Conservation (phyloP, 2,797 vertebrate species). For the Acridotheres tristis region DNA sequence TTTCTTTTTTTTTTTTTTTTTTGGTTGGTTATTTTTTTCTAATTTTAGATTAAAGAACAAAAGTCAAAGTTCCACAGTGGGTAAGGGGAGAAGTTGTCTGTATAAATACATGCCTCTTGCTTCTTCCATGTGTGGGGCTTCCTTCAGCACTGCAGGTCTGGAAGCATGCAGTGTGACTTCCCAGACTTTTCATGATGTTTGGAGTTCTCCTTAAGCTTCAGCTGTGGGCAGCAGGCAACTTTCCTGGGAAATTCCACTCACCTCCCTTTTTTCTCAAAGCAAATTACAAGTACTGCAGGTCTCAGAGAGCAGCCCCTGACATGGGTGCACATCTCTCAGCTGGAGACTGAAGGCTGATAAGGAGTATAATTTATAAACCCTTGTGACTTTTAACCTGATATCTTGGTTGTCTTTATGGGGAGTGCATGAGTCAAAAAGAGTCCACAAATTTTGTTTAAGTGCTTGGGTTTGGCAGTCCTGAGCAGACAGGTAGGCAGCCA, state of each 20-base stretch:
- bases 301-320: background rate
- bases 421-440: background rate
- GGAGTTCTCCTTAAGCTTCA: background rate
- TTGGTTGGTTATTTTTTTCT: background rate
- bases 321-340: background rate
- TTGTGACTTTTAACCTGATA: background rate
- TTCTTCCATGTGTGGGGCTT: background rate
- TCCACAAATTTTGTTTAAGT: background rate
- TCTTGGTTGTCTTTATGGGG: background rate
- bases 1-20: background rate
- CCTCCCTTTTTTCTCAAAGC: background rate
- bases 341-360: background rate
- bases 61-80: background rate
- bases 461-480: background rate
- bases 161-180: background rate
- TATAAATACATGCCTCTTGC: background rate
- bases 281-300: background rate
- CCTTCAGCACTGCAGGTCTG: background rate
- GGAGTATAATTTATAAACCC: background rate
- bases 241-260: background rate
- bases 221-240: background rate
- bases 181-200: background rate
- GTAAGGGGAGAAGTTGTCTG: background rate
- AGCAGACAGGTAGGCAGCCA: background rate
- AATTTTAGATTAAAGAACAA: background rate